phyloP scores from a whole-genome alignment of 2,888 invertebrate species.

The Campoplex nolae region DNA sequence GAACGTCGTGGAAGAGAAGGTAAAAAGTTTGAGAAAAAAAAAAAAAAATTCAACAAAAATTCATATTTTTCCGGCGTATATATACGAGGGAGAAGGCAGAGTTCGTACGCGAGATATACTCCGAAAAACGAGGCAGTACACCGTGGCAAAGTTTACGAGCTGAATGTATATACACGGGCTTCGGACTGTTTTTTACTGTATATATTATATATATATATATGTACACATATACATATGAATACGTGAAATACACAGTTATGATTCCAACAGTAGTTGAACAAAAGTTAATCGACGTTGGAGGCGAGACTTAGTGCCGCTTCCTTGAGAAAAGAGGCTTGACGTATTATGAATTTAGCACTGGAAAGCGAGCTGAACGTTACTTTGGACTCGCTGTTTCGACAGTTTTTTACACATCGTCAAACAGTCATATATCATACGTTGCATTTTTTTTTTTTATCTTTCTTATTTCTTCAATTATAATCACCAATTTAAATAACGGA shows the following conservation, averaged over 20 bases:
- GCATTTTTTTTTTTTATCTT: neutral
- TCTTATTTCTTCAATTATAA: neutral
- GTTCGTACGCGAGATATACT: neutral
- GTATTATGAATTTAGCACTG: neutral
- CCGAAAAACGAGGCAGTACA: slow-evolving; percentile 1
- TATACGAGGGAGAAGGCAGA: neutral
- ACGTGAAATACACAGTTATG: neutral
- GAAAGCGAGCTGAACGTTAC: neutral
- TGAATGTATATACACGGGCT: slow-evolving; percentile 1
- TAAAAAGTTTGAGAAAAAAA: neutral
- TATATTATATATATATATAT: neutral
- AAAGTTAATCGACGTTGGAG: slow-evolving; percentile 18
- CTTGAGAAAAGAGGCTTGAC: neutral
- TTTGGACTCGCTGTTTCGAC: neutral
- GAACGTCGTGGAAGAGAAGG: slow-evolving; percentile 31
- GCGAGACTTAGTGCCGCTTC: neutral
- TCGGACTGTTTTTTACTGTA: neutral
- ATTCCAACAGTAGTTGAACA: slow-evolving; percentile 14
- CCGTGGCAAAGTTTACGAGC: slow-evolving; percentile 38
- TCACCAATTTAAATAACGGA: neutral
- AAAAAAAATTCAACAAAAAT: neutral
- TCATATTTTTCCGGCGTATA: slow-evolving; percentile 5
- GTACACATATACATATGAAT: neutral
- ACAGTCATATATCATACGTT: neutral
- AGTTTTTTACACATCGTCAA: neutral